These are phyloP conservation scores for Ctenopoma kingsleyae DNA, from an alignment of 2,797 vertebrate species.

Conservation along the genomic window DNA sequence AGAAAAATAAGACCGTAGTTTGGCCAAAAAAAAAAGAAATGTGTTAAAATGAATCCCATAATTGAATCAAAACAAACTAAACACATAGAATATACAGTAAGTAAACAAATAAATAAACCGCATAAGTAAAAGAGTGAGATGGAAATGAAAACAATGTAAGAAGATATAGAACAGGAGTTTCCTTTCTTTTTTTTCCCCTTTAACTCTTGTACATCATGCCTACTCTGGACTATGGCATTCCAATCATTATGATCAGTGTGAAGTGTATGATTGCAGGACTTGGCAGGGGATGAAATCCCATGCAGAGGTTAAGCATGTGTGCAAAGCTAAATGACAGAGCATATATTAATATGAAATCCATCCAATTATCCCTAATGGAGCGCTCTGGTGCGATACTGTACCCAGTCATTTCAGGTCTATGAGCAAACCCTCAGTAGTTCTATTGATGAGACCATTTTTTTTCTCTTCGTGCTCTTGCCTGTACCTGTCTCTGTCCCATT, in stretches of 20 bases:
- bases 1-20: too few species aligned
- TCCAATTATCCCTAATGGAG: slow-evolving; percentile 80
- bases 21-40: too few species aligned
- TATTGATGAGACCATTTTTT: slow-evolving; percentile 26
- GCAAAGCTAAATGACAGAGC: slow-evolving; percentile 79
- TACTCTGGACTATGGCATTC: slow-evolving; percentile 34
- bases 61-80: neutral
- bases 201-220: neutral
- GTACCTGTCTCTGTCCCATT: neutral
- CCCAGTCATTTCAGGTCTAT: slow-evolving; percentile 70
- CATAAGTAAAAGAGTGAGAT: too few species aligned
- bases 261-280: slow-evolving; percentile 74
- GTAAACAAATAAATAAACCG: neutral
- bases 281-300: slow-evolving; percentile 73
- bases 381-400: slow-evolving; percentile 67
- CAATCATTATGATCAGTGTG: slow-evolving; percentile 67
- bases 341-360: slow-evolving; percentile 80
- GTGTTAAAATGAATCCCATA: neutral
- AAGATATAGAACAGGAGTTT: neutral
- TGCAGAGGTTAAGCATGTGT: slow-evolving; percentile 77
- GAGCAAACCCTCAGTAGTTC: slow-evolving; percentile 56
- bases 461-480: slow-evolving; percentile 26
- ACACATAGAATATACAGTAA: neutral
- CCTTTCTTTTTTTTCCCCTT: neutral
- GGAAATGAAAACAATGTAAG: neutral